phyloP scores from a whole-genome alignment of 2,888 invertebrate genomes.

The Stictocephala bisonia region DNA sequence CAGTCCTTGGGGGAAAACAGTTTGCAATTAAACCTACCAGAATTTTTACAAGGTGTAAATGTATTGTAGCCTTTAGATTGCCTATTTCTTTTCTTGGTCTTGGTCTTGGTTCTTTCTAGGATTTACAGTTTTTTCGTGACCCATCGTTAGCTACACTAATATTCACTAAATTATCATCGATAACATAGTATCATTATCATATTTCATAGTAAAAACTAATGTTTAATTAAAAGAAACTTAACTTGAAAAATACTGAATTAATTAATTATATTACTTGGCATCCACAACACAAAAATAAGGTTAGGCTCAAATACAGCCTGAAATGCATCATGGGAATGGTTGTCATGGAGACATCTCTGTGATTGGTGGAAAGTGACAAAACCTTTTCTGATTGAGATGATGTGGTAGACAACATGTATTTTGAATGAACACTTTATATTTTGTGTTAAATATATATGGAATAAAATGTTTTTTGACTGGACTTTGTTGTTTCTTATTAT shows the following conservation, averaged over 20 bases:
- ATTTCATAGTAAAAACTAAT: not conserved
- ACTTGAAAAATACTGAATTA: not conserved
- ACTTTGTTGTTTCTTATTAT: not conserved
- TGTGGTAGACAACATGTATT: not conserved
- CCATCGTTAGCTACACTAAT: not conserved
- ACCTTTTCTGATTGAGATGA: not conserved
- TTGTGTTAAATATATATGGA: not conserved
- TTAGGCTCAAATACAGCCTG: not conserved
- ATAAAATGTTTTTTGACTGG: not conserved
- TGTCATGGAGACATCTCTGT: not conserved
- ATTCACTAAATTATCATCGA: not conserved
- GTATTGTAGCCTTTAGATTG: not conserved
- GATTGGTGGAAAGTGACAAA: not conserved
- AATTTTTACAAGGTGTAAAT: not conserved
- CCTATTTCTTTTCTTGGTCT: not conserved
- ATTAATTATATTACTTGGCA: too few species aligned
- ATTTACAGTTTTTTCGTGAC: not conserved
- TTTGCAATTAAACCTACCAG: not conserved
- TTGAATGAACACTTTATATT: not conserved
- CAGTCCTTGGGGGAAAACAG: not conserved
- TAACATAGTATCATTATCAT: too few species aligned
- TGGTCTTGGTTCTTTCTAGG: not conserved
- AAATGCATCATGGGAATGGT: not conserved
- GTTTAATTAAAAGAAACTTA: not conserved
- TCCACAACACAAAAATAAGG: not conserved